Evolutionary conservation across 2,113 vertebrate genomes (phyloP).

Genomic region (Syrrhaptes paradoxus): DNA sequence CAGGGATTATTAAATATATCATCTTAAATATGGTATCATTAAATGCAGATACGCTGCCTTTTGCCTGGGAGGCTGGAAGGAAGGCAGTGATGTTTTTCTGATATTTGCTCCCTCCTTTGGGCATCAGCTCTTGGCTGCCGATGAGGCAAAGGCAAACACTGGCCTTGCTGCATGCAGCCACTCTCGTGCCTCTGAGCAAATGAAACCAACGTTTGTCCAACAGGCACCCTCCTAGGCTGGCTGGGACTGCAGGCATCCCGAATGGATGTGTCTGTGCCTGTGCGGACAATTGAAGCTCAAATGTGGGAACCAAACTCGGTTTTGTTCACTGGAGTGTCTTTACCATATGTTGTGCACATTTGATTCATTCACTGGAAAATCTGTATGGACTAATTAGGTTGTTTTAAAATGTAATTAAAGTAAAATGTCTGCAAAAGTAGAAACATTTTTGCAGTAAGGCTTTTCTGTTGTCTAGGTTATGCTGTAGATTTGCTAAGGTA

Average conservation of each 20-base stretch:
- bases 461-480: background rate
- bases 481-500: background rate
- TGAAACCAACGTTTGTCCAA: background rate
- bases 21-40: background rate
- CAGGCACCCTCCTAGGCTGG: background rate
- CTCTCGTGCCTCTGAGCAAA: background rate
- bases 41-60: background rate
- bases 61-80: background rate
- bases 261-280: accelerated
- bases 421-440: background rate
- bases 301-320: background rate
- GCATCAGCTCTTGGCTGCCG: background rate
- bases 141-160: background rate
- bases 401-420: background rate
- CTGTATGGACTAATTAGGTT: background rate
- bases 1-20: background rate
- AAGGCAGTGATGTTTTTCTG: background rate
- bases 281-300: background rate
- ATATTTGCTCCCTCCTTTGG: background rate
- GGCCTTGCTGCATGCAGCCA: background rate
- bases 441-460: background rate
- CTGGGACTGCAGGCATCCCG: background rate
- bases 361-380: background rate
- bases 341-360: background rate
- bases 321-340: background rate